Percentiles rank a stretch among this genome's conserved stretches.
These are phyloP conservation scores for Trematocara variabile DNA, from an alignment of 2,113 vertebrate species.

Conservation along the genomic window DNA sequence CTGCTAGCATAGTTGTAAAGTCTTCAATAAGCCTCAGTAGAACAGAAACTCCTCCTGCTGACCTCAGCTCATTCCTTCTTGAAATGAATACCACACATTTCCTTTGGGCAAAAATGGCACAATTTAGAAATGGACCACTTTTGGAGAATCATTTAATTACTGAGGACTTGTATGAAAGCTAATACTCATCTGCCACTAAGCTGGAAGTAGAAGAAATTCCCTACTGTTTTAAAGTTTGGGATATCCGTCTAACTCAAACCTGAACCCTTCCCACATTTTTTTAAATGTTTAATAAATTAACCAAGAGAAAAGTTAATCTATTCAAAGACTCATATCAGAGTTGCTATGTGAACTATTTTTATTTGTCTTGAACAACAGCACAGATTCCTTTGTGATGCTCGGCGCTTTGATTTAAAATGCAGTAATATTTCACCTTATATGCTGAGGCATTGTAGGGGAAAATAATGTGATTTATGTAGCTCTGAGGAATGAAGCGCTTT, in stretches of 20 bases:
- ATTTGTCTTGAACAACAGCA: slow-evolving; percentile 12
- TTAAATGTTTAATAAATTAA: neutral
- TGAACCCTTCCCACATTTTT: neutral
- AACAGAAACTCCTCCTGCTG: neutral
- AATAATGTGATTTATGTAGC: slow-evolving; percentile 43
- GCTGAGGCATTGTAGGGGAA: slow-evolving; percentile 8
- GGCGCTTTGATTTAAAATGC: slow-evolving; percentile 46
- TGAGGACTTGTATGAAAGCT: neutral
- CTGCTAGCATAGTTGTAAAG: neutral
- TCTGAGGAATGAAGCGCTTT: slow-evolving; percentile 14
- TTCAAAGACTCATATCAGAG: neutral
- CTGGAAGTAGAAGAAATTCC: neutral
- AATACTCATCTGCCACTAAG: neutral
- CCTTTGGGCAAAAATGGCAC: neutral
- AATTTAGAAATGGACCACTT: neutral
- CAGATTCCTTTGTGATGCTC: slow-evolving; percentile 23
- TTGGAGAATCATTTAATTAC: neutral
- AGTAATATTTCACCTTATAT: slow-evolving; percentile 26
- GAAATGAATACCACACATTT: neutral
- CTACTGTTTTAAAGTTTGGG: neutral
- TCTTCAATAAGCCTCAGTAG: neutral
- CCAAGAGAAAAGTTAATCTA: neutral
- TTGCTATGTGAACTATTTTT: slow-evolving; percentile 28
- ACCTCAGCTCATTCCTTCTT: neutral
- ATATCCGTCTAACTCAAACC: neutral